These are phyloP conservation scores for Drosophila chauvacae DNA, from an alignment of 1,140 invertebrate species.

Conservation along the genomic window DNA sequence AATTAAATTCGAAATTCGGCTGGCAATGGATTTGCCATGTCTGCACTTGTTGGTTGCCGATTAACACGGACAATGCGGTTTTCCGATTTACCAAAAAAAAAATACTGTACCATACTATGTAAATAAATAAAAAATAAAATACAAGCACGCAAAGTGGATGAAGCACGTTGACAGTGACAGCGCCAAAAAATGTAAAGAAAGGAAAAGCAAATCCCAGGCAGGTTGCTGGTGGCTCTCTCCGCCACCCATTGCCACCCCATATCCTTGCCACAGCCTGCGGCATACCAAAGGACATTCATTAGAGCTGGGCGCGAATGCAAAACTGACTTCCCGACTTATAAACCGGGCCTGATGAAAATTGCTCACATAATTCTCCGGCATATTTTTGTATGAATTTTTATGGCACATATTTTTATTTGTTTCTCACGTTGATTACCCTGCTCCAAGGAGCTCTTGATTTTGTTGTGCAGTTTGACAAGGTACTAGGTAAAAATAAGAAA, in stretches of 20 bases:
- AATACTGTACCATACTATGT: neutral
- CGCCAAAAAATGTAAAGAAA: conserved; percentile 2
- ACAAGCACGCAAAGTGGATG: conserved; percentile 12
- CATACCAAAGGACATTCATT: conserved; percentile 44
- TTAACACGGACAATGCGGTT: conserved; percentile 45
- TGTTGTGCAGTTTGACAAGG: neutral
- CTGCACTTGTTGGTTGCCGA: conserved; percentile 42
- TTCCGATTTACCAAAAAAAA: conserved; percentile 9
- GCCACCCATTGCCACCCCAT: neutral
- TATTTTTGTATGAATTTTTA: conserved; percentile 47
- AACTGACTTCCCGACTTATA: conserved; percentile 39
- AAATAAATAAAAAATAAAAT: conserved; percentile 5
- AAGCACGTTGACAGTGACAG: conserved; percentile 28
- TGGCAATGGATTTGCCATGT: conserved; percentile 51
- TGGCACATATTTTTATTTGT: conserved; percentile 7
- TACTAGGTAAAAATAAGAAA: neutral
- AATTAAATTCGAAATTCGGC: conserved; percentile 72
- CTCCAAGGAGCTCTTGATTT: neutral
- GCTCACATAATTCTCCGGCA: conserved; percentile 61
- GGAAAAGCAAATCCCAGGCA: conserved; percentile 9
- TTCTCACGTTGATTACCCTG: neutral
- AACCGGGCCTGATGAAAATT: conserved; percentile 42
- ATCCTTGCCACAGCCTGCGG: conserved; percentile 14
- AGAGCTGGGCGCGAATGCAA: conserved; percentile 16
- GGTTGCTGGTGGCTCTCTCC: conserved; percentile 10